Evolutionary conservation across 1,140 invertebrate genomes (phyloP).

Genomic region (Asobara japonica): DNA sequence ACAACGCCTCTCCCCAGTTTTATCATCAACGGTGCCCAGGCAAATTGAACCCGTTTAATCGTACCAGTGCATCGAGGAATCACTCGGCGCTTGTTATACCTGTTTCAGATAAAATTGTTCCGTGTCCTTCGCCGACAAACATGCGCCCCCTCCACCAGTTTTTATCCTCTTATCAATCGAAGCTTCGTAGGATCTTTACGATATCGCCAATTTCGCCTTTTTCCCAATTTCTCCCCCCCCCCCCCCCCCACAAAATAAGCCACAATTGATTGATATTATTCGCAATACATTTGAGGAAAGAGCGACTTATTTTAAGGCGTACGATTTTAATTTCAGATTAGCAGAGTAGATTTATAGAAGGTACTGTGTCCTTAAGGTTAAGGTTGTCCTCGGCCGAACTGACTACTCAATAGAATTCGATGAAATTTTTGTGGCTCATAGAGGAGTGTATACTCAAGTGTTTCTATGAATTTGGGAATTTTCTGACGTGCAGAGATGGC

Average conservation of each 20-base stretch:
- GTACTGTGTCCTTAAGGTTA: too few relatives aligned
- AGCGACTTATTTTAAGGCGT: too few relatives aligned
- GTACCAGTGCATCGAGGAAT: slow-evolving; percentile 49
- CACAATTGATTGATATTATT: neutral
- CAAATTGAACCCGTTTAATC: slow-evolving; percentile 54
- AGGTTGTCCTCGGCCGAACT: too few relatives aligned
- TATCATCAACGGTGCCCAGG: slow-evolving; percentile 36
- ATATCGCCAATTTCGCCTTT: neutral
- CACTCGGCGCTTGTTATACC: neutral
- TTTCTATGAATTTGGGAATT: too few relatives aligned
- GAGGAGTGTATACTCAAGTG: too few relatives aligned
- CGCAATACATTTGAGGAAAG: neutral
- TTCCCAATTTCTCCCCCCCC: neutral
- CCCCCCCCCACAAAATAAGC: neutral
- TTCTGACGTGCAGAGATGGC: too few relatives aligned
- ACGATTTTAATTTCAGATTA: too few relatives aligned
- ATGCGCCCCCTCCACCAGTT: slow-evolving; percentile 8
- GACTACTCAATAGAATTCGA: too few relatives aligned
- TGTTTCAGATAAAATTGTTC: slow-evolving; percentile 19
- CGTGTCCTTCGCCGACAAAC: slow-evolving; percentile 34
- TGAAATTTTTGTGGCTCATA: too few relatives aligned
- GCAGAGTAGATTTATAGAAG: too few relatives aligned
- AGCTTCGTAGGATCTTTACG: neutral
- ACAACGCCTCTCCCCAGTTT: neutral
- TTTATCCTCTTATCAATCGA: neutral